A percentile compares a stretch with the other conserved stretches of the same genome.
Evolutionary conservation across 1,140 invertebrate genomes (phyloP).

Genomic region (Laupala kohalensis): DNA sequence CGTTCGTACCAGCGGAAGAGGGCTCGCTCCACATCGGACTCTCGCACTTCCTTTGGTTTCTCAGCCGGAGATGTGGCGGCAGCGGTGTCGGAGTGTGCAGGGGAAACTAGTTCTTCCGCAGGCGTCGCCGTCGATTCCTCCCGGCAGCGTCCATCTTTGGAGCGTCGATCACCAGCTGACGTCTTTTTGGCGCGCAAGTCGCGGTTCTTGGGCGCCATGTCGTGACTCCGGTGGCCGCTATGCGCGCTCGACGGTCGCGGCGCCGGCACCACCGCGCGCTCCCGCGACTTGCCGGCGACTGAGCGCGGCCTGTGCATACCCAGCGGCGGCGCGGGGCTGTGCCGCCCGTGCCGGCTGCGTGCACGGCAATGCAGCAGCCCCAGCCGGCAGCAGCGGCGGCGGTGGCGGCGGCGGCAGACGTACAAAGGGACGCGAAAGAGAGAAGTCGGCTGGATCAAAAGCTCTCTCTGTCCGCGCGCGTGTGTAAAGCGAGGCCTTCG

Average conservation of each 20-base stretch:
- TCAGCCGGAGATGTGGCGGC: constrained; percentile 22
- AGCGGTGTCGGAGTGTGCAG: constrained; percentile 3
- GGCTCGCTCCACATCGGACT: constrained; percentile 19
- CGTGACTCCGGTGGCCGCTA: not conserved
- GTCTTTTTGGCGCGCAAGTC: not conserved
- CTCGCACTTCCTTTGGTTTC: constrained; percentile 17
- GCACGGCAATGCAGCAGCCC: not conserved
- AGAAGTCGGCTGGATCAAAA: constrained; percentile 6
- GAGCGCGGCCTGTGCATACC: not conserved
- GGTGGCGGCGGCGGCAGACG: not conserved
- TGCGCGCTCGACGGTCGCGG: not conserved
- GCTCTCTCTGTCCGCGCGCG: not conserved
- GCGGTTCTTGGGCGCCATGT: not conserved
- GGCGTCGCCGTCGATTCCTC: not conserved
- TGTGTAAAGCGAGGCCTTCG: not conserved
- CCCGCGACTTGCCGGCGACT: constrained; percentile 4
- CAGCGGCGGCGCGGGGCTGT: not conserved
- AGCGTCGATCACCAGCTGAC: not conserved
- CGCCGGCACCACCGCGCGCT: not conserved
- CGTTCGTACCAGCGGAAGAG: constrained; percentile 22
- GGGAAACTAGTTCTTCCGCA: too few relatives aligned
- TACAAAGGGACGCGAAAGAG: not conserved
- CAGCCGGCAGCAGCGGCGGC: not conserved
- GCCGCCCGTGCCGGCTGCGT: not conserved
- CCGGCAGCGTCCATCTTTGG: not conserved